These are phyloP conservation scores for Acleris laterana DNA, from an alignment of 2,888 invertebrate genomes.

Conservation along the genomic window DNA sequence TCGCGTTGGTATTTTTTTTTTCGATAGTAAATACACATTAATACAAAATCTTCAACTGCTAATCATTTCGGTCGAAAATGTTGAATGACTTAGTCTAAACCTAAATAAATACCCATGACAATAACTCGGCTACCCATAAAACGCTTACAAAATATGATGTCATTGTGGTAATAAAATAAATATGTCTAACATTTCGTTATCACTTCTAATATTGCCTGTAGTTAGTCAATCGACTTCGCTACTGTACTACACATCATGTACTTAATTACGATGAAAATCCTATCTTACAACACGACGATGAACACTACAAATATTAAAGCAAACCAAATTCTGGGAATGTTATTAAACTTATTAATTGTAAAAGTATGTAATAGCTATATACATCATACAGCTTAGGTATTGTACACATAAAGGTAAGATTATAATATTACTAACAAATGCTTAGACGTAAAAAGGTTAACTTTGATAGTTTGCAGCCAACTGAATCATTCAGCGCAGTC, in stretches of 20 bases:
- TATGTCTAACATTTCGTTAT: conserved; percentile 54
- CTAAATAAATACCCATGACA: conserved; percentile 17
- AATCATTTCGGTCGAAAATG: background rate
- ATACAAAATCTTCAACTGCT: too few species aligned
- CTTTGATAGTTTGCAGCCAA: conserved; percentile 2
- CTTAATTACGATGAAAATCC: conserved; percentile 45
- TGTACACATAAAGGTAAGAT: conserved; percentile 45
- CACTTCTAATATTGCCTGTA: conserved; percentile 51
- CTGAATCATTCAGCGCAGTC: background rate
- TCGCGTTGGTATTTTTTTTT: background rate
- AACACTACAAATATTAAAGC: conserved; percentile 69
- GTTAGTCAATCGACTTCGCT: conserved; percentile 43
- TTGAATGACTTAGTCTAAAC: background rate
- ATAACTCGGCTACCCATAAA: conserved; percentile 16
- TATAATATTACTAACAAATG: conserved; percentile 22
- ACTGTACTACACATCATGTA: conserved; percentile 48
- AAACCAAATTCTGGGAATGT: conserved; percentile 77
- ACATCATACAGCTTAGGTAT: conserved; percentile 60
- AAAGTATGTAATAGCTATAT: conserved; percentile 56
- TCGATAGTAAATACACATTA: background rate
- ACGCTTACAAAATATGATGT: conserved; percentile 36
- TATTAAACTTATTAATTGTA: conserved; percentile 50
- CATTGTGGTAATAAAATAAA: conserved; percentile 46
- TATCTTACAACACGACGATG: conserved; percentile 45
- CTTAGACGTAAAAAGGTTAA: background rate